Evolutionary conservation across 2,113 vertebrate genomes (phyloP).

Genomic region (Pseudorasbora parva): DNA sequence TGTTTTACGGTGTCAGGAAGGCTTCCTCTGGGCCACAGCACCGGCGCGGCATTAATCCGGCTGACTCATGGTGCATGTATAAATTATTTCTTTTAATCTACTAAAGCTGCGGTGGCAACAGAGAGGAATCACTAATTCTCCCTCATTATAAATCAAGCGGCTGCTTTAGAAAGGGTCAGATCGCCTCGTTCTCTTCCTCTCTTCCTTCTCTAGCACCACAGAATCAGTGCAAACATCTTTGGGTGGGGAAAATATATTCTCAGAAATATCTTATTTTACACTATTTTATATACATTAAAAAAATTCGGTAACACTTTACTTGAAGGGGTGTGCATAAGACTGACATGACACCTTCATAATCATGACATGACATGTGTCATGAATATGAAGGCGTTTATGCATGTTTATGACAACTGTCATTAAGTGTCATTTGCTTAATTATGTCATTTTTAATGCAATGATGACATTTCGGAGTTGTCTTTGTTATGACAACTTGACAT

Average conservation of each 20-base stretch:
- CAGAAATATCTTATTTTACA: not conserved
- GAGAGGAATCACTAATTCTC: conserved; percentile 44
- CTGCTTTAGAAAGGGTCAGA: conserved; percentile 32
- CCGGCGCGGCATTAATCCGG: conserved; percentile 59
- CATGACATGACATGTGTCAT: too few species aligned
- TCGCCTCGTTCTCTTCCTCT: not conserved
- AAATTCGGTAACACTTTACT: too few species aligned
- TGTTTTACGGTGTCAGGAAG: conserved; percentile 22
- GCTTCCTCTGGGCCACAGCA: conserved; percentile 36
- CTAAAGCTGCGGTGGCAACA: conserved; percentile 50
- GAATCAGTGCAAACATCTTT: not conserved
- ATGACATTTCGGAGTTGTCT: too few species aligned
- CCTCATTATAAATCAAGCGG: conserved; percentile 39
- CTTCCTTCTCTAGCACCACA: not conserved
- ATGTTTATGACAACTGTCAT: too few species aligned
- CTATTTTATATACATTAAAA: too few species aligned
- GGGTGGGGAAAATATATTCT: not conserved
- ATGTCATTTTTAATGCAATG: too few species aligned
- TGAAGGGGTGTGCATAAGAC: too few species aligned
- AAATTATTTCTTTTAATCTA: conserved; percentile 62
- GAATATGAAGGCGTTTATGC: too few species aligned
- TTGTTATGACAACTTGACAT: too few species aligned
- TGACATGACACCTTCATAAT: too few species aligned
- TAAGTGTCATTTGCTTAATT: too few species aligned
- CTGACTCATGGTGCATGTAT: conserved; percentile 43